Evolutionary conservation across 2,888 invertebrate genomes (phyloP), one percentile per base, ranked within the genome.

Genomic region (Parnassius mnemosyne): DNA sequence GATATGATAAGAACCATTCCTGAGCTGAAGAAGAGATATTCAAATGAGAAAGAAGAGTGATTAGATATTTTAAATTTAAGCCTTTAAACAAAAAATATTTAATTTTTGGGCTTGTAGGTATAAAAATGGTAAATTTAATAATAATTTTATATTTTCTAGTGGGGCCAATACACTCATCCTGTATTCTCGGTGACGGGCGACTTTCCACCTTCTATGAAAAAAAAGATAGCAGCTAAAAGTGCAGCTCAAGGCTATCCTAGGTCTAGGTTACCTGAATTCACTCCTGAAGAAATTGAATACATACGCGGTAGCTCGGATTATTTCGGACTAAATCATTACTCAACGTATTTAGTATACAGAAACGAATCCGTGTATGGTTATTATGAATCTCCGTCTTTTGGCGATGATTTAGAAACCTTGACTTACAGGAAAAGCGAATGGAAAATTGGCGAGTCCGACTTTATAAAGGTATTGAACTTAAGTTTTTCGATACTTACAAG

Each of bases 281-380:
- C 93, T 3, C 63, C 76, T 0, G 90, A 93, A 57, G 95, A 95
- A 89, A 88, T 94, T 2, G 80, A 88, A 51, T 87, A 87, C 57
- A 89, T 95, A 13, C 87, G 83, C 11, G 93, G 90, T 46, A 73
- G 77, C 0, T 91, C 93, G 0, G 96, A 96, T 74, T 95, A 94
- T 80, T 92, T 95, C 65, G 80, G 94, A 5, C 76, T 95, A 5
- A 95, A 95, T 72, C 92, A 94, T 66, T 96, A 96, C 75, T 92
- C 93, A 1, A 80, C 92, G 1, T 77, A 3, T 0, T 41, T 68
- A 0, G 69, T 75, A 10, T 78, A 77, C 46, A 74, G 75, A 67
- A 76, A 77, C 44, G 73, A 72, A 42, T 72, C 73, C n/a, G 68
- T 72, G 0, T 59, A 64, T 54, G 70, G 69, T 10, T 67, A 60